These are phyloP conservation scores for Pangasius macronema DNA, from an alignment of 2,797 vertebrate genomes.

Conservation along the genomic window DNA sequence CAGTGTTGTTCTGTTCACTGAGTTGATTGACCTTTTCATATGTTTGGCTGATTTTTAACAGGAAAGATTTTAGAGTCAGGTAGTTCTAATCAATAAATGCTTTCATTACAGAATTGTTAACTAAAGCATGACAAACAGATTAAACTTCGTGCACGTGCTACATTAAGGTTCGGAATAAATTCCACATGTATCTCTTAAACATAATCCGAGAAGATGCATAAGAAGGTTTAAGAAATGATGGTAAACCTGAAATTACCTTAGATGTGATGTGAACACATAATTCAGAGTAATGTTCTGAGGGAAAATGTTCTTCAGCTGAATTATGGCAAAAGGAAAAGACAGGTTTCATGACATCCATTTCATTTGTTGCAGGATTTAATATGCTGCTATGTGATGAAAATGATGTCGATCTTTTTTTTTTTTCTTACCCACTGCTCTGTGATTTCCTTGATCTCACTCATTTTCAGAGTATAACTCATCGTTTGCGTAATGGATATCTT, in stretches of 20 bases:
- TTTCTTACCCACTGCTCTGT: conserved; percentile 70
- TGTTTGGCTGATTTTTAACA: conserved; percentile 54
- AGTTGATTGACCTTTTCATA: conserved; percentile 47
- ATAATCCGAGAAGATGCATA: neutral
- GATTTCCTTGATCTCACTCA: conserved; percentile 51
- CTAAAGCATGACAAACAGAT: neutral
- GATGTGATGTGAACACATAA: conserved; percentile 55
- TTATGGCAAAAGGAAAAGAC: conserved; percentile 18
- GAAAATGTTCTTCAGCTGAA: conserved; percentile 68
- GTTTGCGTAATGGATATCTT: conserved; percentile 23
- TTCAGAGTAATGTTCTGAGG: conserved; percentile 55
- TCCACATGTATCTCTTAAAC: neutral
- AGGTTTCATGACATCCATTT: neutral
- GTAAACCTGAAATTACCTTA: conserved; percentile 60
- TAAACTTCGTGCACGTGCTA: neutral
- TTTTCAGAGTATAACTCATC: neutral
- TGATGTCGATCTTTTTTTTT: conserved; percentile 8
- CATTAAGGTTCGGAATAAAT: neutral
- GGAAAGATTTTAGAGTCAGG: conserved; percentile 3
- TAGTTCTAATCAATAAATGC: neutral
- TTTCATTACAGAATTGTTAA: neutral
- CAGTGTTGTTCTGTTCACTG: conserved; percentile 19
- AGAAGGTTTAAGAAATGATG: neutral
- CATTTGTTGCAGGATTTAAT: neutral
- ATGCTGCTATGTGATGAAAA: neutral